Conservation (phyloP, 1,140 invertebrate species). For the Drosophila bifasciata region DNA sequence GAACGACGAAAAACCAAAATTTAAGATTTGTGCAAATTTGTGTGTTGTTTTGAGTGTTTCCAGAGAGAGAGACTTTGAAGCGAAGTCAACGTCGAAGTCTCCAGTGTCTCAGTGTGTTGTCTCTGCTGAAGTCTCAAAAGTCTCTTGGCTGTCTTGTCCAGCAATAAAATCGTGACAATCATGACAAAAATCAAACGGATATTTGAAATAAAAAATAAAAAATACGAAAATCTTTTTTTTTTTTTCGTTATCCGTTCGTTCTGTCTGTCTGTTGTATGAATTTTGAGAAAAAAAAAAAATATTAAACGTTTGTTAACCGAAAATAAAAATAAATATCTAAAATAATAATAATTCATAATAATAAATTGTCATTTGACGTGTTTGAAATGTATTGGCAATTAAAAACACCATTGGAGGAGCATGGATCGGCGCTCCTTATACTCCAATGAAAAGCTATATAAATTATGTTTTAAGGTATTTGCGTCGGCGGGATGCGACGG, state of each 20-base stretch:
- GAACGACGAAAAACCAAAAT: slow-evolving; percentile 8
- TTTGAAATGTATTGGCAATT: slow-evolving; percentile 74
- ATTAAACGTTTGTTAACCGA: slow-evolving; percentile 39
- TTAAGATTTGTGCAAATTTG: slow-evolving; percentile 25
- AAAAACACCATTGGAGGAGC: slow-evolving; percentile 59
- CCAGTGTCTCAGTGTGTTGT: slow-evolving; percentile 9
- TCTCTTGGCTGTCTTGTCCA: slow-evolving; percentile 54
- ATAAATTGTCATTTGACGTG: slow-evolving; percentile 78
- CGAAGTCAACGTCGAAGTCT: too few relatives aligned
- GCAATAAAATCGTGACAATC: slow-evolving; percentile 77
- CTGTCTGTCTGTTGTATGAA: slow-evolving; percentile 27
- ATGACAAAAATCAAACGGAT: slow-evolving; percentile 75
- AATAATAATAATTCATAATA: slow-evolving; percentile 64
- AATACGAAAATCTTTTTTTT: slow-evolving; percentile 62
- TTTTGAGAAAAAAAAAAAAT: slow-evolving; percentile 55
- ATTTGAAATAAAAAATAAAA: slow-evolving; percentile 64
- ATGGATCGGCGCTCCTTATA: slow-evolving; percentile 33
- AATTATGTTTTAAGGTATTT: too few relatives aligned
- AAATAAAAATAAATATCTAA: slow-evolving; percentile 28
- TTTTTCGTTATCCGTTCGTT: slow-evolving; percentile 12
- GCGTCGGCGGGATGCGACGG: too few relatives aligned
- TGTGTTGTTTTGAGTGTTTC: slow-evolving; percentile 2
- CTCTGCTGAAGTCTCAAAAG: slow-evolving; percentile 24
- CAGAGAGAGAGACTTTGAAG: not conserved
- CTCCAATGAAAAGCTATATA: slow-evolving; percentile 14